Evolutionary conservation across 1,140 invertebrate species (phyloP), one percentile per base, ranked within the genome.

Genomic region (Acyrthosiphon pisum): DNA sequence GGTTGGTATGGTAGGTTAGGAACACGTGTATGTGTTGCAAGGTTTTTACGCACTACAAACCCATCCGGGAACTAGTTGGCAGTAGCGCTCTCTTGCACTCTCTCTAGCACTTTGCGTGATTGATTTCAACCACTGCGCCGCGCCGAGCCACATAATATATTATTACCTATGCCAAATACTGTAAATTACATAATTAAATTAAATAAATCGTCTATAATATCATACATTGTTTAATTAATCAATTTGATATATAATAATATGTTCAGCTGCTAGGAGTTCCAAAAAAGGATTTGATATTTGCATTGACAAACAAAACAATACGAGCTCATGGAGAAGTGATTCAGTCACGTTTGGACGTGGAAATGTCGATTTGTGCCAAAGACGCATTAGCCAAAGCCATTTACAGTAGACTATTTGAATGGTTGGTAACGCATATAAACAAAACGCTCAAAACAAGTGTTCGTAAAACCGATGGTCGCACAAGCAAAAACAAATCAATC

Each of bases 251-350:
- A 68, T n/a, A 76, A n/a, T 68, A 68, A 76, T 76, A 6, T n/a
- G 4, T 76, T 60, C 94, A 98, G 97, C 95, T 98, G 35, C 95
- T 98, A 26, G 97, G 97, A 93, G 97, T 97, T 83, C 95, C 96
- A 93, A 95, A 96, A 44, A 95, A 95, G 3, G 95, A 96, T 94
- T 95, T 99, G 56, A 96, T 96, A 14, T 96, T 97, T 26, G 97
- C 97, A 0, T 96, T 99, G 30, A 98, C 97, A 1, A 96, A 98
- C 94, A 96, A 97, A 86, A 99, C 98, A 2, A 98, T 99, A 94
- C 97, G 98, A 94, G 98, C 98, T 7, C 96, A 96, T 9, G 97
- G 97, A 2, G 98, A 99, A 95, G 96, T 97, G 18, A 98, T 98
- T n/a, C 97, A 96, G 50, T 97, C 97, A 6, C 97, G 97, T 0